phyloP scores from a whole-genome alignment of 2,888 invertebrate species.

The Sipha maydis region DNA sequence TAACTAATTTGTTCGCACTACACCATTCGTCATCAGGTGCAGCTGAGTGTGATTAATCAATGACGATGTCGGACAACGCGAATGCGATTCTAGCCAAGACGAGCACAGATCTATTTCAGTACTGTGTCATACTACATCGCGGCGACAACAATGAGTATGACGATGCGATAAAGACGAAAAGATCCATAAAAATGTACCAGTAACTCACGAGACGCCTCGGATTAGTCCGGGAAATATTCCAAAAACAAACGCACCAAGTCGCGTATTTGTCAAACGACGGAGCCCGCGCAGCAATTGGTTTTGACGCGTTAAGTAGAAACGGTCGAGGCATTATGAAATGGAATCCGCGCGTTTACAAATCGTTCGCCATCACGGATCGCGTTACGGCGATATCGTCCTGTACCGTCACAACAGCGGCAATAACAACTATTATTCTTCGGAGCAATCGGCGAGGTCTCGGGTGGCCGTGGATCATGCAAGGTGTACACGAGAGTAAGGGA shows the following conservation, averaged over 20 bases:
- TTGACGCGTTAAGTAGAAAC: conserved; percentile 38
- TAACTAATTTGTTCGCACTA: no score
- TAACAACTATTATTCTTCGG: not conserved
- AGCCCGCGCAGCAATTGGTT: conserved; percentile 25
- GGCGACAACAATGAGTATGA: not conserved
- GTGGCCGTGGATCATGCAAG: not conserved
- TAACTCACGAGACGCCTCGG: not conserved
- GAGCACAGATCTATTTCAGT: no score
- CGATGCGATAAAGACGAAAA: not conserved
- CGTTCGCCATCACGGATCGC: conserved; percentile 22
- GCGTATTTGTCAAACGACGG: not conserved
- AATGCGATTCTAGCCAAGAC: no score
- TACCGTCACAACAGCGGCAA: not conserved
- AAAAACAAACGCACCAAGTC: not conserved
- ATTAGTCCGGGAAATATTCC: conserved; percentile 32
- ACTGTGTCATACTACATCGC: no score
- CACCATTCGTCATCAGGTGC: no score
- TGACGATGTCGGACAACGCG: no score
- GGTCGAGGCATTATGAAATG: conserved; percentile 10
- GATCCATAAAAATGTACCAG: not conserved
- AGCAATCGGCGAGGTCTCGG: conserved; percentile 19
- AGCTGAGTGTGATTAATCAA: no score
- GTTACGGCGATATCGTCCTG: not conserved
- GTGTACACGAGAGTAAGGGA: conserved; percentile 14
- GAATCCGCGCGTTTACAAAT: conserved; percentile 43